Percentiles rank a stretch among this genome's conserved stretches.
Evolutionary conservation across 2,797 vertebrate species (phyloP).

Genomic region (Pseudopleuronectes americanus): DNA sequence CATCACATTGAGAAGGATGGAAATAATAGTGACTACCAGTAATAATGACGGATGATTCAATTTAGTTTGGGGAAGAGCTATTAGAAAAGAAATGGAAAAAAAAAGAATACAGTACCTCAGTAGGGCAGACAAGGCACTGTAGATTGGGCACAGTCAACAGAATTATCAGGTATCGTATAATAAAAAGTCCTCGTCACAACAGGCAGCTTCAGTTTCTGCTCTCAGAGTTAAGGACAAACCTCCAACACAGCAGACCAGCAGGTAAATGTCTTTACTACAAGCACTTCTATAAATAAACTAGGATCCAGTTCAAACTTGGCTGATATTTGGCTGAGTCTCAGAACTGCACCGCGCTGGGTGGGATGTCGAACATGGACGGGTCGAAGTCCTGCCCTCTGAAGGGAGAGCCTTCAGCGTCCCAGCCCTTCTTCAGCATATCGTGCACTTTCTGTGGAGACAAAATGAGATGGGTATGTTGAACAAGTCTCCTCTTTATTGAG

Average conservation of each 20-base stretch:
- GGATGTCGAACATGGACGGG: conserved; percentile 97
- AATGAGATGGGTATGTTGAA: background rate
- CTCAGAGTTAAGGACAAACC: background rate
- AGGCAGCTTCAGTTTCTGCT: conserved; percentile 1
- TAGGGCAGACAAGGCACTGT: conserved; percentile 32
- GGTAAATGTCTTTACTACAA: background rate
- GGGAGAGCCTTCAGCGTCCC: conserved; percentile 96
- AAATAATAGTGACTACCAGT: too few species aligned
- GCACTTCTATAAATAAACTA: background rate
- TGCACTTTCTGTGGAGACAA: conserved; percentile 91
- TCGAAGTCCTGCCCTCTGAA: conserved; percentile 97
- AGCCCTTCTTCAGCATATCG: conserved; percentile 98
- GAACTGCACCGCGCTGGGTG: conserved; percentile 94
- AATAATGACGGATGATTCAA: background rate
- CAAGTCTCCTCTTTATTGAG: background rate
- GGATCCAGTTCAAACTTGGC: conserved; percentile 20
- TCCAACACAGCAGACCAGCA: background rate
- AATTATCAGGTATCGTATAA: conserved; percentile 4
- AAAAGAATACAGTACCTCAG: background rate
- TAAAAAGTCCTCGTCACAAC: background rate
- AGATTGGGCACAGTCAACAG: conserved; percentile 18
- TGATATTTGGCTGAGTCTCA: conserved; percentile 69
- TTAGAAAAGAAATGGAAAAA: background rate
- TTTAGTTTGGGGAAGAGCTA: background rate
- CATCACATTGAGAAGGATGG: too few species aligned